Evolutionary conservation across 2,888 invertebrate species (phyloP).

Genomic region (Hydriomena furcata): DNA sequence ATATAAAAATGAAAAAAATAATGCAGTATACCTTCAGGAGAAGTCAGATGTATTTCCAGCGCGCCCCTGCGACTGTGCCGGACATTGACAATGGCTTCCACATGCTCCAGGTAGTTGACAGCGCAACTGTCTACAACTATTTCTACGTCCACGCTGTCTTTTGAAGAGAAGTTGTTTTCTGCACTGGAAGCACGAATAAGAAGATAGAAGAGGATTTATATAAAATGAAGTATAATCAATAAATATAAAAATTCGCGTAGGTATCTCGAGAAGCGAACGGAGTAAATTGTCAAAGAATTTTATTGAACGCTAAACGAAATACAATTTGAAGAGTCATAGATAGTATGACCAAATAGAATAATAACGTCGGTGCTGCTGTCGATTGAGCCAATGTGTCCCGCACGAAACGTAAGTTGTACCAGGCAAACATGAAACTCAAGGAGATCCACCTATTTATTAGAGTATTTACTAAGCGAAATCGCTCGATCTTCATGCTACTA

Average conservation of each 20-base stretch:
- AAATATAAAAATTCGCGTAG: too few relatives aligned
- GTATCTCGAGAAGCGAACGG: too few relatives aligned
- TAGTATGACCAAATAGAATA: too few relatives aligned
- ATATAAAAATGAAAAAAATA: too few relatives aligned
- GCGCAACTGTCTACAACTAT: conserved; percentile 84
- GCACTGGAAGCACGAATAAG: too few relatives aligned
- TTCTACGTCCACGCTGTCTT: conserved; percentile 48
- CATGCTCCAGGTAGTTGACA: conserved; percentile 91
- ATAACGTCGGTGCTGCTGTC: neutral
- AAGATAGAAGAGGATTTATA: too few relatives aligned
- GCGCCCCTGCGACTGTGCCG: conserved; percentile 89
- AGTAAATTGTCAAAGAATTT: too few relatives aligned
- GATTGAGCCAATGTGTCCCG: conserved; percentile 20
- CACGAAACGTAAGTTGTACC: conserved; percentile 19
- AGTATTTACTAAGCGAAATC: too few relatives aligned
- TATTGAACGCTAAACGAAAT: too few relatives aligned
- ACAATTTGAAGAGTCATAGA: too few relatives aligned
- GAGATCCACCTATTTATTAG: conserved; percentile 1
- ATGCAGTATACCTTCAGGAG: conserved; percentile 87
- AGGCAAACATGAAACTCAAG: conserved; percentile 20
- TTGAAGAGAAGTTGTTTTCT: conserved; percentile 43
- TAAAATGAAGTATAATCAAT: too few relatives aligned
- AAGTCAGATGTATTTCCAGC: conserved; percentile 88
- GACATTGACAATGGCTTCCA: conserved; percentile 89
- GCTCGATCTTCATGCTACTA: too few relatives aligned